phyloP scores from a whole-genome alignment of 2,888 invertebrate genomes.

The Noctua pronuba region DNA sequence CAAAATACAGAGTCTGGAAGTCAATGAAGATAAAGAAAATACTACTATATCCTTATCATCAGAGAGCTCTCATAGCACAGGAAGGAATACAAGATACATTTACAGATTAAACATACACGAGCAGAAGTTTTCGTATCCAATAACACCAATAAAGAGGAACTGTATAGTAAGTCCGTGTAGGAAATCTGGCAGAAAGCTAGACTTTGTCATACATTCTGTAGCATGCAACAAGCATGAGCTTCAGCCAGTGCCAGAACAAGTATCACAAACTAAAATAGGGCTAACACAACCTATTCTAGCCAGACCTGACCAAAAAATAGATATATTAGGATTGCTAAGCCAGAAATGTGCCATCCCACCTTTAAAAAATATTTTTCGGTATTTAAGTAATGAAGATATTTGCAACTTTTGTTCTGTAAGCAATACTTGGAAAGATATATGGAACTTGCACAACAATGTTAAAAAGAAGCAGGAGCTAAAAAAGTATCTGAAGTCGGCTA shows the following conservation, averaged over 20 bases:
- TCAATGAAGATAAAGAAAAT: slow-evolving; percentile 80
- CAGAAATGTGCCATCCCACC: slow-evolving; percentile 77
- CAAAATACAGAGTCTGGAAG: slow-evolving; percentile 82
- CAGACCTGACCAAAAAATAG: slow-evolving; percentile 83
- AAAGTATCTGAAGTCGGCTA: slow-evolving; percentile 76
- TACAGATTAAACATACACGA: slow-evolving; percentile 66
- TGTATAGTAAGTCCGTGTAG: slow-evolving; percentile 80
- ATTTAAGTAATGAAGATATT: slow-evolving; percentile 83
- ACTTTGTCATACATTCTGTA: slow-evolving; percentile 83
- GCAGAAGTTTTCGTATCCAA: slow-evolving; percentile 78
- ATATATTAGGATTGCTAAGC: slow-evolving; percentile 83
- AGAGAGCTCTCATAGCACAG: slow-evolving; percentile 58
- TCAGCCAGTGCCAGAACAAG: slow-evolving; percentile 71
- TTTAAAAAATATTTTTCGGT: slow-evolving; percentile 81
- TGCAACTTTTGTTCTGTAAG: slow-evolving; percentile 84
- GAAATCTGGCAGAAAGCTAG: slow-evolving; percentile 81
- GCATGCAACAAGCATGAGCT: slow-evolving; percentile 81
- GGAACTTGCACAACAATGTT: slow-evolving; percentile 77
- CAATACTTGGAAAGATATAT: slow-evolving; percentile 80
- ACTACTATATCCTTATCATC: slow-evolving; percentile 61
- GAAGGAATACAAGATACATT: slow-evolving; percentile 63
- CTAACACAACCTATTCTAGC: slow-evolving; percentile 71
- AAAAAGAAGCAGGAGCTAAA: slow-evolving; percentile 76
- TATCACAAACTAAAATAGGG: slow-evolving; percentile 67
- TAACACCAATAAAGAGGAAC: slow-evolving; percentile 85